phyloP scores from a whole-genome alignment of 2,888 invertebrate species.

The Theretra japonica region DNA sequence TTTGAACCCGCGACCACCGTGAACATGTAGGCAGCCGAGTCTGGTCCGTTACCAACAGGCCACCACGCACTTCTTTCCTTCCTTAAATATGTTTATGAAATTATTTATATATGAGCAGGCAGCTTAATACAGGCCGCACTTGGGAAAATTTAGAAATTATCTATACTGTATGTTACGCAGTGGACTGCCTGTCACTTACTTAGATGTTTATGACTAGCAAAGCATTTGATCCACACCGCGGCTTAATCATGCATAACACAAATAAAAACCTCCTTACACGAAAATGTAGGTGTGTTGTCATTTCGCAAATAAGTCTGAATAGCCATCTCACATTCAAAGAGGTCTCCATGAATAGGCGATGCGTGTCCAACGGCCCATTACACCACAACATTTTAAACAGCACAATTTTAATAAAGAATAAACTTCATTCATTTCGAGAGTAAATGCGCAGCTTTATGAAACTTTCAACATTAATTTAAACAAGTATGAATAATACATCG shows the following conservation, averaged over 20 bases:
- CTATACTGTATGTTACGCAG: no score
- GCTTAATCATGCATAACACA: neutral
- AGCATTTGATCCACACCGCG: no score
- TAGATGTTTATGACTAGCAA: no score
- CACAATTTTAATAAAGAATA: conserved; percentile 26
- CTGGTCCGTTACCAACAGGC: no score
- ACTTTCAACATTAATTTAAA: neutral
- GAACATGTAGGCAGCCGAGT: no score
- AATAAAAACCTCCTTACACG: conserved; percentile 24
- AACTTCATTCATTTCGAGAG: conserved; percentile 3
- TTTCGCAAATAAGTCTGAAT: conserved; percentile 37
- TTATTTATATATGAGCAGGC: no score
- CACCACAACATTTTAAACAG: conserved; percentile 32
- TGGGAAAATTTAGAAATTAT: no score
- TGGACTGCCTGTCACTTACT: no score
- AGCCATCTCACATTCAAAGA: conserved; percentile 37
- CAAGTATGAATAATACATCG: conserved; percentile 9
- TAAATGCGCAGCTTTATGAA: conserved; percentile 3
- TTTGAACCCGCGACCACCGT: no score
- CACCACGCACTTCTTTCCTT: no score
- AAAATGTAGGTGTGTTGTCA: conserved; percentile 31
- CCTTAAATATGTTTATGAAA: no score
- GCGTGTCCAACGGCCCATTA: conserved; percentile 42
- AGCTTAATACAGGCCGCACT: no score
- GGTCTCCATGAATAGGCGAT: conserved; percentile 48